These are phyloP conservation scores for Pollenia labialis DNA, from an alignment of 2,888 invertebrate genomes.

Conservation along the genomic window DNA sequence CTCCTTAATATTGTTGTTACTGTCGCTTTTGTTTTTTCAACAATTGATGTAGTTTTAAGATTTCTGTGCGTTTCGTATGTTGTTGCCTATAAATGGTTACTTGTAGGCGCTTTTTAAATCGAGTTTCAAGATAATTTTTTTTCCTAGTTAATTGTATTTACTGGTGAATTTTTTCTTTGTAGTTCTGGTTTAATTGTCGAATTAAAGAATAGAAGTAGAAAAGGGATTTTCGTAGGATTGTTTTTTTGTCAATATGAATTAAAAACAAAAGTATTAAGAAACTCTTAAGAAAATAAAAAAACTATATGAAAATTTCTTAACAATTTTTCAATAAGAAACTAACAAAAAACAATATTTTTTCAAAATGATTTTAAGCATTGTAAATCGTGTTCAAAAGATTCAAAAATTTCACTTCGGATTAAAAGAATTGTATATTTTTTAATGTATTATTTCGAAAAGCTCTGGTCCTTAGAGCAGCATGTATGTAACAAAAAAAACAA, in stretches of 20 bases:
- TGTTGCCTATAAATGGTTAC: slow-evolving; percentile 68
- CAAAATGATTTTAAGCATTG: too few relatives aligned
- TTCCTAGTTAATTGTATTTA: not conserved
- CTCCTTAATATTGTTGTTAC: slow-evolving; percentile 40
- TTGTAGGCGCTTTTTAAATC: slow-evolving; percentile 72
- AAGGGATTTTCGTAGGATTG: slow-evolving; percentile 36
- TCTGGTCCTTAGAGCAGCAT: too few relatives aligned
- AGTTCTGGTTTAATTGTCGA: slow-evolving; percentile 34
- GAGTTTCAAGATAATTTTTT: slow-evolving; percentile 44
- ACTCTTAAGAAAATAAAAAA: too few relatives aligned
- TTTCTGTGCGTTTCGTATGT: slow-evolving; percentile 41
- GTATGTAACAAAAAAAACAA: too few relatives aligned
- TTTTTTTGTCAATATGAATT: not conserved
- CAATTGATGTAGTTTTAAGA: slow-evolving; percentile 27
- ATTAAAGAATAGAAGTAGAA: slow-evolving; percentile 48
- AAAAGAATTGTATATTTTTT: too few relatives aligned
- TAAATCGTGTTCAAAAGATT: too few relatives aligned
- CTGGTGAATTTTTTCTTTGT: slow-evolving; percentile 20
- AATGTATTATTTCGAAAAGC: too few relatives aligned
- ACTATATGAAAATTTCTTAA: too few relatives aligned
- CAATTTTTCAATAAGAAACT: too few relatives aligned
- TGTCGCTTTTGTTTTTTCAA: slow-evolving; percentile 30
- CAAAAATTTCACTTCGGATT: too few relatives aligned
- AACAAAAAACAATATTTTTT: too few relatives aligned
- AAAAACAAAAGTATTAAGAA: too few relatives aligned